Conservation (phyloP, 2,113 vertebrate genomes). For the Accipiter virgatus region DNA sequence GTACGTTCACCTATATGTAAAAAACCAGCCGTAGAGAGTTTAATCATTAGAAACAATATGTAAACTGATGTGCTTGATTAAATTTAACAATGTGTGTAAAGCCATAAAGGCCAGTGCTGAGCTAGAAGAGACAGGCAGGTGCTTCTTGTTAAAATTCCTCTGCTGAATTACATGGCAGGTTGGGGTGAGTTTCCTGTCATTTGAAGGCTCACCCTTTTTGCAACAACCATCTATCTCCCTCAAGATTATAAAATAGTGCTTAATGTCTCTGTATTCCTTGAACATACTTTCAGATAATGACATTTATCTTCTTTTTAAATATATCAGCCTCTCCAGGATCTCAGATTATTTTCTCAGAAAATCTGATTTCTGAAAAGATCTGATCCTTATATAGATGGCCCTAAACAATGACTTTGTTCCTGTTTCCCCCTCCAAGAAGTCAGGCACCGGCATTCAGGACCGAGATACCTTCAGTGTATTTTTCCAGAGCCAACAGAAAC, state of each 20-base stretch:
- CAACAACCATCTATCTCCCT: background rate
- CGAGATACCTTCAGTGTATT: background rate
- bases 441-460: background rate
- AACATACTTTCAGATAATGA: fast-evolving
- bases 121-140: constrained; percentile 27
- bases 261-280: background rate
- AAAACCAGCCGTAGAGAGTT: background rate
- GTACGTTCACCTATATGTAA: background rate
- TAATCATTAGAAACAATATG: constrained; percentile 5
- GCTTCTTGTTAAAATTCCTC: constrained; percentile 63
- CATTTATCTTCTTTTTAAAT: background rate
- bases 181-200: background rate
- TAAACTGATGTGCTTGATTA: constrained; percentile 33
- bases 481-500: background rate
- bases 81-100: constrained; percentile 30
- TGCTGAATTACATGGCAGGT: background rate
- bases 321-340: background rate
- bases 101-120: background rate
- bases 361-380: background rate
- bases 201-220: background rate
- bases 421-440: background rate
- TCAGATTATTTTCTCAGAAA: background rate
- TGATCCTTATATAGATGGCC: background rate
- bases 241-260: background rate
- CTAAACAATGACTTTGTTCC: background rate